A percentile compares a stretch with the other conserved stretches of the same genome.
These are phyloP conservation scores for Myrmecobius fasciatus DNA, from an alignment of 2,113 vertebrate genomes.

Conservation along the genomic window DNA sequence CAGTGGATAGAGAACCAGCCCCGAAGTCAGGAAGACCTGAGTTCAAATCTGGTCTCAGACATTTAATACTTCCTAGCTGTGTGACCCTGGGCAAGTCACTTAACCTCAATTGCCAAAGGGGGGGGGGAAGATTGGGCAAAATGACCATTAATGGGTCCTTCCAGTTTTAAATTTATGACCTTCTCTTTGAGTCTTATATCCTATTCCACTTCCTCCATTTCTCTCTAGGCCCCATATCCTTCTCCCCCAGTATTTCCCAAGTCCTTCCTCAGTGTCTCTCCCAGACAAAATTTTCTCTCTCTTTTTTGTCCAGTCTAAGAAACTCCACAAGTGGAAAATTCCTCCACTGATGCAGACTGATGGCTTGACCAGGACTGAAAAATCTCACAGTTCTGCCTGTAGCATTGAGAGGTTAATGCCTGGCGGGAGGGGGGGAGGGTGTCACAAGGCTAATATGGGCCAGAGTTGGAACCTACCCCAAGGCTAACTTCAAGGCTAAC, in stretches of 20 bases:
- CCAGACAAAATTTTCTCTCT: background rate
- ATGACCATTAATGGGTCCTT: background rate
- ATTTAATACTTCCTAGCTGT: too few relatives aligned
- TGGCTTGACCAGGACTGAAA: background rate
- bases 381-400: background rate
- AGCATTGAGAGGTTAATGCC: background rate
- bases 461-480: background rate
- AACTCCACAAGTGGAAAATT: background rate
- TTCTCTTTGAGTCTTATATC: background rate
- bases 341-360: background rate
- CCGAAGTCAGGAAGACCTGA: too few relatives aligned
- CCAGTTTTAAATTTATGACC: background rate
- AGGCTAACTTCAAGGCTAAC: too few relatives aligned
- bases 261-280: background rate
- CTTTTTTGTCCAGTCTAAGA: background rate
- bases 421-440: too few relatives aligned
- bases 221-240: background rate
- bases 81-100: background rate
- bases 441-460: background rate
- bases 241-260: background rate
- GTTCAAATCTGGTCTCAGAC: background rate
- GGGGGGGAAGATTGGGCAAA: background rate
- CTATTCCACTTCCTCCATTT: background rate
- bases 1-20: too few relatives aligned
- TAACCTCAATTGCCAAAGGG: too few relatives aligned